A percentile compares a stretch with the other conserved stretches of the same genome.
These are phyloP conservation scores for Takifugu rubripes DNA, from an alignment of 2,797 vertebrate genomes.

Conservation along the genomic window DNA sequence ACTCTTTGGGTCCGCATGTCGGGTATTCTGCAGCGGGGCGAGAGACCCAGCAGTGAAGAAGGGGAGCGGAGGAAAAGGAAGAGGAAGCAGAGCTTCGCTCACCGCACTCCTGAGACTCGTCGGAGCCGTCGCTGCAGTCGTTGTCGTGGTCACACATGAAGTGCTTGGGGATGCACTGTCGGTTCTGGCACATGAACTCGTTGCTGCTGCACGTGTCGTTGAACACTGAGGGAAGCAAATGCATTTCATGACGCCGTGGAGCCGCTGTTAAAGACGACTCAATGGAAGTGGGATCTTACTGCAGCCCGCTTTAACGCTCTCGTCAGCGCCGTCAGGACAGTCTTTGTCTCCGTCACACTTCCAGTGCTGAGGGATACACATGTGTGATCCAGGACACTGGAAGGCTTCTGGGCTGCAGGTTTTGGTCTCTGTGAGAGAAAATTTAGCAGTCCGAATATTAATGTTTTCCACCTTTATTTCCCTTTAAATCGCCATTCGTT, in stretches of 20 bases:
- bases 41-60: background rate
- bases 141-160: constrained; percentile 95
- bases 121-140: constrained; percentile 93
- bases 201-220: constrained; percentile 88
- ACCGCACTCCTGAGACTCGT: constrained; percentile 91
- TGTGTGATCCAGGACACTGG: constrained; percentile 87
- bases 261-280: no score
- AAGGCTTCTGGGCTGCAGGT: constrained; percentile 88
- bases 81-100: constrained; percentile 70
- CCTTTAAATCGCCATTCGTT: background rate
- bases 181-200: constrained; percentile 92
- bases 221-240: constrained; percentile 74
- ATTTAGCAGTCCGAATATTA: no score
- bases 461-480: no score
- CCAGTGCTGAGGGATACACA: constrained; percentile 88
- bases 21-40: constrained; percentile 81
- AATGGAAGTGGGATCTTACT: constrained; percentile 68
- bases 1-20: constrained; percentile 85
- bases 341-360: constrained; percentile 94
- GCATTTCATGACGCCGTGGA: background rate
- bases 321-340: constrained; percentile 90
- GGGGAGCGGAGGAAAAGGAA: constrained; percentile 45
- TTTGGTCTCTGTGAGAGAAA: constrained; percentile 74
- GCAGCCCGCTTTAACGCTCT: constrained; percentile 90
- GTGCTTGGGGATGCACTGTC: constrained; percentile 88